These are phyloP conservation scores for Exocentrus adspersus DNA, from an alignment of 2,888 invertebrate genomes.

Conservation along the genomic window DNA sequence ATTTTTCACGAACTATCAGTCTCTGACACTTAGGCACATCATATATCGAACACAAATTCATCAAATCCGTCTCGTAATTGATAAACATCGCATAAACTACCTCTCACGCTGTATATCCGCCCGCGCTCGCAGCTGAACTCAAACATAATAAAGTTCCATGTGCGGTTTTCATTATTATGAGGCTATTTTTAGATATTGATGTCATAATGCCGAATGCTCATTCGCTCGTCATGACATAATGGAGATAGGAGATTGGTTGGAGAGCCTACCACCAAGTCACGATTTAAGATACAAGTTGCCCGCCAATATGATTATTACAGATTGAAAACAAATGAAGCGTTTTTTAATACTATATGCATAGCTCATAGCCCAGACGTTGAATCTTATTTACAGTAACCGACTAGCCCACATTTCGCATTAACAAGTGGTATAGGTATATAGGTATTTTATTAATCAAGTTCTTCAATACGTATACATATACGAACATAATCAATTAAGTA, in stretches of 20 bases:
- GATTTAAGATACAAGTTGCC: slow-evolving; percentile 51
- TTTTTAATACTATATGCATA: slow-evolving; percentile 40
- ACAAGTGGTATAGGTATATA: too few species aligned
- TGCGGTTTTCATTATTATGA: slow-evolving; percentile 58
- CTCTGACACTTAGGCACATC: slow-evolving; percentile 55
- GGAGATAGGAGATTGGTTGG: slow-evolving; percentile 51
- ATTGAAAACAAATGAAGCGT: slow-evolving; percentile 52
- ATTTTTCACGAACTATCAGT: slow-evolving; percentile 52
- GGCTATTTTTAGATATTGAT: slow-evolving; percentile 61
- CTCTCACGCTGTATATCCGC: slow-evolving; percentile 52
- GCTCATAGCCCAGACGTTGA: slow-evolving; percentile 6
- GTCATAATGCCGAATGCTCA: slow-evolving; percentile 50
- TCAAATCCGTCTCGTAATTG: slow-evolving; percentile 55
- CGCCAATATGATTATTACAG: slow-evolving; percentile 53
- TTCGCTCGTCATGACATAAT: slow-evolving; percentile 58
- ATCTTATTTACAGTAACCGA: slow-evolving; percentile 3
- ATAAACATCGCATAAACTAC: slow-evolving; percentile 60
- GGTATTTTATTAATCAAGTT: too few species aligned
- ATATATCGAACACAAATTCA: slow-evolving; percentile 53
- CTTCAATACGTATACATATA: too few species aligned
- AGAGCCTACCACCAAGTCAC: slow-evolving; percentile 49
- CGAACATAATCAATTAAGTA: too few species aligned
- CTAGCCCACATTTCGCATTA: slow-evolving; percentile 31
- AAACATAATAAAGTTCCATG: slow-evolving; percentile 59
- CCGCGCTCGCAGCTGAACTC: slow-evolving; percentile 60